These are phyloP conservation scores for Thereva unica DNA, from an alignment of 2,888 invertebrate genomes.

Conservation along the genomic window DNA sequence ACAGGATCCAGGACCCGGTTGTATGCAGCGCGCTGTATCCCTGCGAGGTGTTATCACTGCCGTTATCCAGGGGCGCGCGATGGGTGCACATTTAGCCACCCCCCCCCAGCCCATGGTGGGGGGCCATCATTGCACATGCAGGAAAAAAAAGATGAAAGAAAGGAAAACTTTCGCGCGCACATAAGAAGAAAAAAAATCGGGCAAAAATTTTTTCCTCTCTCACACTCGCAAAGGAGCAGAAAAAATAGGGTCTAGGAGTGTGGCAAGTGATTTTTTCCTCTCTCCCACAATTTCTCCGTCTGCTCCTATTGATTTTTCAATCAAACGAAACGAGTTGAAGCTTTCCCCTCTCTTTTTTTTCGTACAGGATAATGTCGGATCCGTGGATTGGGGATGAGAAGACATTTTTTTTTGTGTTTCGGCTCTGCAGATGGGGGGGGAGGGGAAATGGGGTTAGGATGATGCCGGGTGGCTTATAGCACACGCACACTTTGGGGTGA, in stretches of 20 bases:
- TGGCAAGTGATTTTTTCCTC: too few species aligned
- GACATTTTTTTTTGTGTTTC: neutral
- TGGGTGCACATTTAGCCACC: too few species aligned
- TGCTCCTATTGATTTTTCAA: slow-evolving; percentile 60
- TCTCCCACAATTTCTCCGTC: slow-evolving; percentile 46
- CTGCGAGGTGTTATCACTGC: too few species aligned
- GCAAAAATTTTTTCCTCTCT: too few species aligned
- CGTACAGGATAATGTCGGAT: neutral
- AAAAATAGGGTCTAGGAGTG: slow-evolving; percentile 18
- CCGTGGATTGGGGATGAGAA: neutral
- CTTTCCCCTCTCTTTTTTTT: neutral
- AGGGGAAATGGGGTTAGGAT: too few species aligned
- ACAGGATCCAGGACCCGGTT: too few species aligned
- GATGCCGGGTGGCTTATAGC: neutral
- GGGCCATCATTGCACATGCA: too few species aligned
- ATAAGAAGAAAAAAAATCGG: neutral
- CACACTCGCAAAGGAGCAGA: neutral
- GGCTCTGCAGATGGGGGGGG: too few species aligned
- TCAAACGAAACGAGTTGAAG: slow-evolving; percentile 37
- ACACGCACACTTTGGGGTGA: slow-evolving; percentile 2
- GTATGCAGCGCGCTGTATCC: too few species aligned
- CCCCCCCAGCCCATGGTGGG: too few species aligned
- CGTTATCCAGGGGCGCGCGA: too few species aligned
- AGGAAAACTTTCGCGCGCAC: neutral
- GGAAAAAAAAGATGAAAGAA: neutral